A percentile compares a stretch with the other conserved stretches of the same genome.
phyloP scores from a whole-genome alignment of 2,888 invertebrate genomes.

The Aleiodes leptofemur region DNA sequence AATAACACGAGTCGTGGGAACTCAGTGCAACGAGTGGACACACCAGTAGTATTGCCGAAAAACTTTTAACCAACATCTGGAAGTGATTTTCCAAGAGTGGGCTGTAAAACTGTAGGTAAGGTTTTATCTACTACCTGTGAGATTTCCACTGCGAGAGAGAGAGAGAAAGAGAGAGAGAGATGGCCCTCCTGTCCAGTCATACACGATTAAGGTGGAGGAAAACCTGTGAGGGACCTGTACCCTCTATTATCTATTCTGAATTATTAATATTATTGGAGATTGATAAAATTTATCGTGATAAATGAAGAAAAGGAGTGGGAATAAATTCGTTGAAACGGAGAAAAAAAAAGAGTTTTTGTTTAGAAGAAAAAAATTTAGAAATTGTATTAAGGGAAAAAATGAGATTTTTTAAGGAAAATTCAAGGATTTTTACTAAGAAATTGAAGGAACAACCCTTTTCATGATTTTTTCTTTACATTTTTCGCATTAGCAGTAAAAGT shows the following conservation, averaged over 20 bases:
- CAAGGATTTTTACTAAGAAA: too few species aligned
- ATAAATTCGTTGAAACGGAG: background rate
- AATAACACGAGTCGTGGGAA: slow-evolving; percentile 67
- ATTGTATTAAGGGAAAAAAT: too few species aligned
- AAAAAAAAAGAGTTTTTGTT: too few species aligned
- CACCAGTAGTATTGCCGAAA: slow-evolving; percentile 57
- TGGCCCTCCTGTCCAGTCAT: slow-evolving; percentile 33
- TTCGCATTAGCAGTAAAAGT: too few species aligned
- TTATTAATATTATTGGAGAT: slow-evolving; percentile 2
- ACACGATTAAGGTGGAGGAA: slow-evolving; percentile 19
- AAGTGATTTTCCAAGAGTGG: slow-evolving; percentile 63
- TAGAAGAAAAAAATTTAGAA: too few species aligned
- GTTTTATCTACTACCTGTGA: slow-evolving; percentile 54
- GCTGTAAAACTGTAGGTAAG: slow-evolving; percentile 63
- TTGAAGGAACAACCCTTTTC: too few species aligned
- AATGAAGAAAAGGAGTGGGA: slow-evolving; percentile 26
- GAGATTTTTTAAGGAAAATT: too few species aligned
- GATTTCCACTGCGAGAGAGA: slow-evolving; percentile 13
- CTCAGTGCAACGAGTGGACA: slow-evolving; percentile 54
- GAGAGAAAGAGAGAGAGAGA: background rate
- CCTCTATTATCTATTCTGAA: slow-evolving; percentile 7
- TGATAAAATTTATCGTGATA: slow-evolving; percentile 19
- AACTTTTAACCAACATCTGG: slow-evolving; percentile 66
- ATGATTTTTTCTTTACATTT: too few species aligned
- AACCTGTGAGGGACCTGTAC: slow-evolving; percentile 22